Evolutionary conservation across 2,888 invertebrate genomes (phyloP).

Genomic region (Dermolepida albohirtum): DNA sequence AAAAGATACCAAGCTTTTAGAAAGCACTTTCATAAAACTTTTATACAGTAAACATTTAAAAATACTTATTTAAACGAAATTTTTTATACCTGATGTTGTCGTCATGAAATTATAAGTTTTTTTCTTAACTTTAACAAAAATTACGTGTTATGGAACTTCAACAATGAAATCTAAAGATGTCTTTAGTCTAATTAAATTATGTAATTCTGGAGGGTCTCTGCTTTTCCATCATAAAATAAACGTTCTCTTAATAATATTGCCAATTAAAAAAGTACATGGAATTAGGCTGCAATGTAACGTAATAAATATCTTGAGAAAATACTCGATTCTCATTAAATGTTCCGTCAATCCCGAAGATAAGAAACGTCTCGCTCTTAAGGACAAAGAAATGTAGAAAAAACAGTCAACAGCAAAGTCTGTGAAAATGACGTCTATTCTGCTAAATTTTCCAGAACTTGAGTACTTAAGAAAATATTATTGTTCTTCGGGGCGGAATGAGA

Average conservation of each 20-base stretch:
- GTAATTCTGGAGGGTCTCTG: background rate
- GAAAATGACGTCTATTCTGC: background rate
- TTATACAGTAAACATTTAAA: no score
- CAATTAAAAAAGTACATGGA: background rate
- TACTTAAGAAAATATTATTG: slow-evolving; percentile 39
- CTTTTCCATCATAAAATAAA: background rate
- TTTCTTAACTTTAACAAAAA: no score
- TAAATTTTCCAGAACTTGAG: slow-evolving; percentile 4
- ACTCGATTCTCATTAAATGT: slow-evolving; percentile 22
- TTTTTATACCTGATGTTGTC: no score
- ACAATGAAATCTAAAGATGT: no score
- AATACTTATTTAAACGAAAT: no score
- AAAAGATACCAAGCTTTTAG: no score
- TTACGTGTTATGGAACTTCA: no score
- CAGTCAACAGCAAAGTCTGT: background rate
- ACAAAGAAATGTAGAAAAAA: background rate
- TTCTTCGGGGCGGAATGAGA: slow-evolving; percentile 18
- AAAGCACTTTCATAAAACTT: no score
- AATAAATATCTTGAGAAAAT: slow-evolving; percentile 22
- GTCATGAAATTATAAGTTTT: no score
- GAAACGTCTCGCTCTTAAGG: no score
- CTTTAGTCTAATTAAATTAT: no score
- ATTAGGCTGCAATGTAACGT: background rate
- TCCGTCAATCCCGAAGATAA: background rate
- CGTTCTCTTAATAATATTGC: background rate